Conservation (phyloP, 2,113 vertebrate genomes). For the Nycticryphes semicollaris region DNA sequence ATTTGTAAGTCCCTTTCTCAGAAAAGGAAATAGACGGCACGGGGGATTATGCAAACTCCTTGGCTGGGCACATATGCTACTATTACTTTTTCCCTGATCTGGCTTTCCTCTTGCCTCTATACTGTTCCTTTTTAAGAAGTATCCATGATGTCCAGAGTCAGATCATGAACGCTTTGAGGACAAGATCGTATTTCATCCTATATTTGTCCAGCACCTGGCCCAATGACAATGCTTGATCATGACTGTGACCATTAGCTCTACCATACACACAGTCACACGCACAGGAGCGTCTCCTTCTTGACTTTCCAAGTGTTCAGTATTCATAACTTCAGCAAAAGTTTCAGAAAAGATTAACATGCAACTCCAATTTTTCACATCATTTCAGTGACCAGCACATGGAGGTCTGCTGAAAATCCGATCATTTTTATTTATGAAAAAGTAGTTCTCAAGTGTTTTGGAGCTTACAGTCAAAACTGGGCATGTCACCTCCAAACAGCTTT, state of each 20-base stretch:
- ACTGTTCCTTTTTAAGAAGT: background rate
- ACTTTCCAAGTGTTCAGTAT: background rate
- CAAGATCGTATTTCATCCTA: background rate
- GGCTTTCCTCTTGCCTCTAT: background rate
- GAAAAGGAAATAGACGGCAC: background rate
- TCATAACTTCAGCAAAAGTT: background rate
- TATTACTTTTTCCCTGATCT: background rate
- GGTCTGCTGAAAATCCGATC: background rate
- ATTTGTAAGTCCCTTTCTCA: background rate
- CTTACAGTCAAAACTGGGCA: background rate
- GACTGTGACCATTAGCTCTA: background rate
- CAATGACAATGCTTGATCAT: background rate
- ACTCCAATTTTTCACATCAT: background rate
- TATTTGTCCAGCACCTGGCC: background rate
- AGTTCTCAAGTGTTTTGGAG: background rate
- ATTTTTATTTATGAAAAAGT: background rate
- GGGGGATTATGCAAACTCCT: background rate
- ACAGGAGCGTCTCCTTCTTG: background rate
- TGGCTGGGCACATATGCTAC: background rate
- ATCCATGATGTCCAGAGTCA: background rate
- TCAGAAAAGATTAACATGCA: background rate
- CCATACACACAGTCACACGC: background rate
- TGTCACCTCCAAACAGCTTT: background rate
- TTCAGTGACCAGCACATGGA: background rate
- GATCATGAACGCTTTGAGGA: background rate